A percentile compares a stretch with the other conserved stretches of the same genome.
phyloP scores from a whole-genome alignment of 2,888 invertebrate species.

The Drosophila histrio region DNA sequence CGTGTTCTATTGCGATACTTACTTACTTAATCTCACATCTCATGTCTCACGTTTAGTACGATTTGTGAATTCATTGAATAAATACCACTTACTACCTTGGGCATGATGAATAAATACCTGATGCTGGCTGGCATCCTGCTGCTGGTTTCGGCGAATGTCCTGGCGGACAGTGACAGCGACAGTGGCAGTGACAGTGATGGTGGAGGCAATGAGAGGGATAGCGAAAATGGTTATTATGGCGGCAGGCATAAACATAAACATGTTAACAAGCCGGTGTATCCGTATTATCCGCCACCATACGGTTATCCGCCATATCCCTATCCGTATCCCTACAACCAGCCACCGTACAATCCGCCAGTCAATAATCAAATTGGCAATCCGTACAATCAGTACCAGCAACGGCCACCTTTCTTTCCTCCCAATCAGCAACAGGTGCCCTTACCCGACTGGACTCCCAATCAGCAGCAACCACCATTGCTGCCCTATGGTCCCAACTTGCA shows the following conservation, averaged over 20 bases:
- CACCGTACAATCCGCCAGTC: neutral
- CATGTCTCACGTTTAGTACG: slow-evolving; percentile 39
- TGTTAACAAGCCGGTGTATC: slow-evolving; percentile 47
- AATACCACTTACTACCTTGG: neutral
- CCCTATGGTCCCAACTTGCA: too few species aligned
- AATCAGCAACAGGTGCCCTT: neutral
- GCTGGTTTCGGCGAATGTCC: slow-evolving; percentile 21
- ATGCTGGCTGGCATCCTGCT: slow-evolving; percentile 24
- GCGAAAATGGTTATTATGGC: neutral
- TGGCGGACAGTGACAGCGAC: slow-evolving; percentile 34
- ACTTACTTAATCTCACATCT: slow-evolving; percentile 14
- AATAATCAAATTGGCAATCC: slow-evolving; percentile 17
- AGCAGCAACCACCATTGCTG: slow-evolving; percentile 7
- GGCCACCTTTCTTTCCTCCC: neutral
- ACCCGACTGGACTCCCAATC: neutral
- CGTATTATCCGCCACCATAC: slow-evolving; percentile 17
- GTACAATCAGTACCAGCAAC: slow-evolving; percentile 10
- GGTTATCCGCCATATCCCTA: slow-evolving; percentile 10
- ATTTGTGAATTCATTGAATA: slow-evolving; percentile 15
- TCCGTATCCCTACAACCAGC: slow-evolving; percentile 8
- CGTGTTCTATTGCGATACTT: slow-evolving; percentile 21
- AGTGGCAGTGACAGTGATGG: slow-evolving; percentile 50
- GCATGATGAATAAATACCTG: slow-evolving; percentile 30
- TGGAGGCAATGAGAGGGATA: slow-evolving; percentile 3
- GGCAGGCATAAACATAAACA: slow-evolving; percentile 39